A percentile compares a stretch with the other conserved stretches of the same genome.
Evolutionary conservation across 2,797 vertebrate species (phyloP).

Genomic region (Vireo griseus): DNA sequence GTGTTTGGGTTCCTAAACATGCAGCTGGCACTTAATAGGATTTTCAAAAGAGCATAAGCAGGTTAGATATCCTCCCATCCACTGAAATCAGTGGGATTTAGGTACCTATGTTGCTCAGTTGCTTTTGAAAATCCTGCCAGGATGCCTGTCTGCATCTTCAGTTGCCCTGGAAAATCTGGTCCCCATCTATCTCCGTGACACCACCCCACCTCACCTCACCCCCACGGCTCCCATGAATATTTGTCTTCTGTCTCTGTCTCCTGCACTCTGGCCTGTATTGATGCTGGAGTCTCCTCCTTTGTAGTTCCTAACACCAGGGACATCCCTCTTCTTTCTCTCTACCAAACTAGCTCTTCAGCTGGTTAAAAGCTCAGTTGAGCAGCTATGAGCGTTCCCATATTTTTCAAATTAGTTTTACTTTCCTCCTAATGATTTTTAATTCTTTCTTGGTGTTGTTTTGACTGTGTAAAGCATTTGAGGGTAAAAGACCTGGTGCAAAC

Average conservation of each 20-base stretch:
- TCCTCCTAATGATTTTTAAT: neutral
- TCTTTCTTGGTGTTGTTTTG: neutral
- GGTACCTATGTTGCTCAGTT: neutral
- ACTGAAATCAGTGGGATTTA: neutral
- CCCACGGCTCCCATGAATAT: neutral
- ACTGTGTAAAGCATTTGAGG: neutral
- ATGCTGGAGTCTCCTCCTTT: slow-evolving; percentile 3
- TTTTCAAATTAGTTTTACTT: slow-evolving; percentile 14
- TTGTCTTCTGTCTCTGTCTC: neutral
- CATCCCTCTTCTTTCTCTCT: neutral
- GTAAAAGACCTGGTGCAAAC: neutral
- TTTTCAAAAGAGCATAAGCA: slow-evolving; percentile 50
- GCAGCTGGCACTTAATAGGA: slow-evolving; percentile 34
- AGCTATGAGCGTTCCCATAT: neutral
- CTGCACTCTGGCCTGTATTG: neutral
- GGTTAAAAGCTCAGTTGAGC: neutral
- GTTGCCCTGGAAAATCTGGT: slow-evolving; percentile 29
- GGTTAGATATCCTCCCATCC: slow-evolving; percentile 18
- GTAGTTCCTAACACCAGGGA: slow-evolving; percentile 3
- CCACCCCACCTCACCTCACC: neutral
- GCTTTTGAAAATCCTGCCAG: slow-evolving; percentile 17
- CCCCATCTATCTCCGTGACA: neutral
- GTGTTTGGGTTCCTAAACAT: neutral
- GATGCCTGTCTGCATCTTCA: slow-evolving; percentile 3
- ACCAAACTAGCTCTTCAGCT: neutral